A percentile compares a stretch with the other conserved stretches of the same genome.
phyloP scores from a whole-genome alignment of 1,140 invertebrate genomes.

The Rhagoletis zephyria region DNA sequence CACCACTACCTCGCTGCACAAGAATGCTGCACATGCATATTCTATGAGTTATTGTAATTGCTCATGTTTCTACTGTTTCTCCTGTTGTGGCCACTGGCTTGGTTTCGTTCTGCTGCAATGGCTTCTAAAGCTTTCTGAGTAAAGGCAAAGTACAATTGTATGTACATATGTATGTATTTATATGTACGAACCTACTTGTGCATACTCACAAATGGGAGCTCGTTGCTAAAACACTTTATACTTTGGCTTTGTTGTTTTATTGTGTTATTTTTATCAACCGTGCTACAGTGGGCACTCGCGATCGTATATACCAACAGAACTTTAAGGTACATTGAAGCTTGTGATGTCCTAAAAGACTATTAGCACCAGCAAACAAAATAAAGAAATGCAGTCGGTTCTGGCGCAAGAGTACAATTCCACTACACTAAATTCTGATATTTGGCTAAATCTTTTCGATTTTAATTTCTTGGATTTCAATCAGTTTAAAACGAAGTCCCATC shows the following conservation, averaged over 20 bases:
- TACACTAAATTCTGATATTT: too few species aligned
- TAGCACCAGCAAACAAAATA: too few species aligned
- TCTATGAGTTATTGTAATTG: conserved; percentile 50
- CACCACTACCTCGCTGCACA: not conserved
- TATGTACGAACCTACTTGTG: not conserved
- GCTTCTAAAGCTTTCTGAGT: not conserved
- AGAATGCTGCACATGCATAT: conserved; percentile 44
- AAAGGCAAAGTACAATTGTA: not conserved
- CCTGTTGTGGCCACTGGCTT: not conserved
- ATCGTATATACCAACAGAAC: too few species aligned
- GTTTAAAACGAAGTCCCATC: too few species aligned
- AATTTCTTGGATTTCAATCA: too few species aligned
- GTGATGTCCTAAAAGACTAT: too few species aligned
- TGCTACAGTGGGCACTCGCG: too few species aligned
- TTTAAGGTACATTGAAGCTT: too few species aligned
- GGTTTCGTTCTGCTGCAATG: not conserved
- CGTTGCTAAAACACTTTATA: conserved; percentile 6
- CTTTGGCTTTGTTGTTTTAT: not conserved
- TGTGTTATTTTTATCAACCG: not conserved
- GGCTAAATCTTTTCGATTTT: too few species aligned
- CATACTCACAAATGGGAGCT: not conserved
- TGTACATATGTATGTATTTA: not conserved
- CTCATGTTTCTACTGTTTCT: not conserved
- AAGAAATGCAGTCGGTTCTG: too few species aligned
- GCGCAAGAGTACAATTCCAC: too few species aligned